Evolutionary conservation across 1,140 invertebrate species (phyloP), one percentile per base, ranked within the genome.

Genomic region (Diuraphis noxia): DNA sequence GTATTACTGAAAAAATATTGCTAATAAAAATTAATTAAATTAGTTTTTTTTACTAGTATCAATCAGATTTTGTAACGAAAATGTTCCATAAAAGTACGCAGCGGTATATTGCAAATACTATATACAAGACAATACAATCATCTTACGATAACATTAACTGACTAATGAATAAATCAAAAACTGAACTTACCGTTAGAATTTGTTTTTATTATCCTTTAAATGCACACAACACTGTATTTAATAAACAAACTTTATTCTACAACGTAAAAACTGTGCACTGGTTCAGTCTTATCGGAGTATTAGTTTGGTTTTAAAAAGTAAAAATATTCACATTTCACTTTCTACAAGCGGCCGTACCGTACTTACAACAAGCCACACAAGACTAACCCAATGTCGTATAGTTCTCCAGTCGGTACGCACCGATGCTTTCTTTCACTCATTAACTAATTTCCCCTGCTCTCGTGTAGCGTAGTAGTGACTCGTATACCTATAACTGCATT

Each of bases 341-440:
- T 91, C 89, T 82, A 91, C 77, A 23, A 41, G 34, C 72, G 77
- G 36, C 21, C 43, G 72, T 82, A 82, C n/a, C 72, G 77, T 77
- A 49, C 77, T 81, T 90, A 49, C 43, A 91, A 82, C 72, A 91
- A 81, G 43, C 89, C 36, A 91, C 89, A 91, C 89, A 82, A 91
- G 77, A 91, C 89, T 91, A 38, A 81, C 77, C 43, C 43, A 82
- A 81, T 52, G 89, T 40, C n/a, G 72, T 52, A n/a, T n/a, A 49
- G 41, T 81, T n/a, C 36, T 52, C 63, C 49, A 23, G 41, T 82
- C 89, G 43, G 89, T 82, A 52, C 43, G 89, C 89, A 34, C 89
- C 72, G 77, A 91, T 91, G 72, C 89, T 81, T 91, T 91, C 89
- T 91, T 91, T 91, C 89, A 82, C 89, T 91, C 77, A 91, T 91